phyloP scores from a whole-genome alignment of 2,888 invertebrate species.

The Candidula unifasciata region DNA sequence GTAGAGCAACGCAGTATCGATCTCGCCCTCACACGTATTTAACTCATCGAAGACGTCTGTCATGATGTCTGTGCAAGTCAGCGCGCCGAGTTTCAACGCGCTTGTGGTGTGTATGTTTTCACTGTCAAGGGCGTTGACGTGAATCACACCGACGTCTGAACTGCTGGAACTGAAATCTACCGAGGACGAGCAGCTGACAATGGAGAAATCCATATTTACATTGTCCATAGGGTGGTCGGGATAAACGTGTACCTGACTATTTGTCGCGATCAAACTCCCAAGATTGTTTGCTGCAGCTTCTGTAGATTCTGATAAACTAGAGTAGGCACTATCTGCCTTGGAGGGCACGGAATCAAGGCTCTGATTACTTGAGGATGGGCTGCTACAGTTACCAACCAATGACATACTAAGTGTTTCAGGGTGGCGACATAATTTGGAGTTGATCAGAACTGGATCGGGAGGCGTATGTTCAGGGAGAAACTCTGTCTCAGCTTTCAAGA shows the following conservation, averaged over 20 bases:
- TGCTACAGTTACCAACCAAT: neutral
- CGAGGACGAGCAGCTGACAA: conserved; percentile 16
- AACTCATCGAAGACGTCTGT: conserved; percentile 50
- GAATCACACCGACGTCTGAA: neutral
- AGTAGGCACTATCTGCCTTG: conserved; percentile 44
- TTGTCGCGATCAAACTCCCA: neutral
- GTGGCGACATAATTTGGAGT: conserved; percentile 4
- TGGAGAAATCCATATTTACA: neutral
- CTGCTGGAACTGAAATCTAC: conserved; percentile 34
- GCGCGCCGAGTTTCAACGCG: neutral
- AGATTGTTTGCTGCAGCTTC: neutral
- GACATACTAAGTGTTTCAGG: neutral
- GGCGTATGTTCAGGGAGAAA: neutral
- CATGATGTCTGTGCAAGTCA: conserved; percentile 33
- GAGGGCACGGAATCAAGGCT: conserved; percentile 39
- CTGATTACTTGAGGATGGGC: conserved; percentile 31
- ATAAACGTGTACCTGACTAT: neutral
- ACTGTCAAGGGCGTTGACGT: neutral
- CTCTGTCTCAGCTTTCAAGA: neutral
- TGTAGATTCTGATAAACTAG: conserved; percentile 45
- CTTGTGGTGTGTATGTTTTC: neutral
- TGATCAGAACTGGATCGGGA: neutral
- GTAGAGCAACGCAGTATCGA: conserved; percentile 49
- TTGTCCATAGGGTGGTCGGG: too few species aligned
- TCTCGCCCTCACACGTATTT: conserved; percentile 47